Conservation (phyloP, 2,888 invertebrate genomes). For the Ormyrus pomaceus region DNA sequence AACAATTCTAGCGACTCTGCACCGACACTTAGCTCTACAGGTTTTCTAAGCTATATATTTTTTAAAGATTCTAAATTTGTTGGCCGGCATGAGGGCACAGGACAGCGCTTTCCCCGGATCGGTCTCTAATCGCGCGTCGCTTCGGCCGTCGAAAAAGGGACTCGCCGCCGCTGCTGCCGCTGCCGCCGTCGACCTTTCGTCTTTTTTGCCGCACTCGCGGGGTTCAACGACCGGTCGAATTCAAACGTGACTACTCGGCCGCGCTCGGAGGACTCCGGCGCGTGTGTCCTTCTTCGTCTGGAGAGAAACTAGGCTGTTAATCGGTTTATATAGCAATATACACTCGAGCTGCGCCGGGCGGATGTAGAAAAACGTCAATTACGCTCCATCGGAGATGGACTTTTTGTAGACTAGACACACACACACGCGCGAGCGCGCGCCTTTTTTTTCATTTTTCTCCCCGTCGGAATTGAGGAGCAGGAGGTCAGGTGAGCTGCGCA, state of each 20-base stretch:
- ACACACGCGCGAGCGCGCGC: neutral
- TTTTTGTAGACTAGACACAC: neutral
- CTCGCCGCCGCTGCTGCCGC: slow-evolving; percentile 32
- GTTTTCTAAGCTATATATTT: too few relatives aligned
- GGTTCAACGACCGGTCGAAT: slow-evolving; percentile 56
- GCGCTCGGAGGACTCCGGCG: neutral
- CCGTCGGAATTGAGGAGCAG: too few relatives aligned
- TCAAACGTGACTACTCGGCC: slow-evolving; percentile 51
- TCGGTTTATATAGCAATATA: slow-evolving; percentile 21
- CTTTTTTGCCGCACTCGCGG: slow-evolving; percentile 9
- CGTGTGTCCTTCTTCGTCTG: slow-evolving; percentile 13
- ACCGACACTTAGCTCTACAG: neutral
- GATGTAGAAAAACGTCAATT: slow-evolving; percentile 25
- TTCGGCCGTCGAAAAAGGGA: slow-evolving; percentile 41
- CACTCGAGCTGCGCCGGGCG: too few relatives aligned
- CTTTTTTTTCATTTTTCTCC: neutral
- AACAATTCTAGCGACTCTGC: neutral
- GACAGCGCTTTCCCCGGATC: slow-evolving; percentile 19
- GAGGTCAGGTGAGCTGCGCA: neutral
- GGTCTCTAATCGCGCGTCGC: slow-evolving; percentile 53
- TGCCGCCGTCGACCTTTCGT: slow-evolving; percentile 11
- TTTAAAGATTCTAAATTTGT: too few relatives aligned
- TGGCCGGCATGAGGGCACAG: slow-evolving; percentile 1
- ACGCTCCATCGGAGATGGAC: neutral
- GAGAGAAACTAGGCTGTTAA: neutral